phyloP scores from a whole-genome alignment of 2,797 vertebrate genomes.

The Sebastes trivittatus region DNA sequence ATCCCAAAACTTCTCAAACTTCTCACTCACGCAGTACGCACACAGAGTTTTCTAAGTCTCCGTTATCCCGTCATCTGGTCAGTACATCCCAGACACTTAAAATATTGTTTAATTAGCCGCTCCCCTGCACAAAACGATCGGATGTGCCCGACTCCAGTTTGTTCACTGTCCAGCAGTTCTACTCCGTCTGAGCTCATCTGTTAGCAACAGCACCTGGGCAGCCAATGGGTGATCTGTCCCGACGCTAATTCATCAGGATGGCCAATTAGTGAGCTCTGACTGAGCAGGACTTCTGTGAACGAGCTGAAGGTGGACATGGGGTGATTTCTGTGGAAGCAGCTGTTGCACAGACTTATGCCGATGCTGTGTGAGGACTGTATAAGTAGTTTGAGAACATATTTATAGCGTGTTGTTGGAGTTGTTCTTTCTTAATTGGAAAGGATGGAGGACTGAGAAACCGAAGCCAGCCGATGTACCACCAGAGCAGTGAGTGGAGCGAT shows the following conservation, averaged over 20 bases:
- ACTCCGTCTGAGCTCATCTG: slow-evolving; percentile 47
- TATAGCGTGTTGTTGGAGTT: background rate
- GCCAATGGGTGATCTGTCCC: slow-evolving; percentile 47
- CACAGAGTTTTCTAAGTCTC: background rate
- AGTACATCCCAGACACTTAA: slow-evolving; percentile 7
- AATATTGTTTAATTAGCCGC: slow-evolving; percentile 30
- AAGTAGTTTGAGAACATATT: slow-evolving; percentile 8
- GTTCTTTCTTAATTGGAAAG: slow-evolving; percentile 21
- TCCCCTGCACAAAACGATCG: slow-evolving; percentile 16
- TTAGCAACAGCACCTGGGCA: slow-evolving; percentile 37
- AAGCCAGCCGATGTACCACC: background rate
- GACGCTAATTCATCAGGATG: slow-evolving; percentile 52
- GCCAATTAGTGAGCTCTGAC: slow-evolving; percentile 57
- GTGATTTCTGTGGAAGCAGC: slow-evolving; percentile 31
- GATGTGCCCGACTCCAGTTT: slow-evolving; percentile 7
- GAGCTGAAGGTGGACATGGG: slow-evolving; percentile 14
- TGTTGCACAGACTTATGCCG: slow-evolving; percentile 11
- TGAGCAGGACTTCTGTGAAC: slow-evolving; percentile 32
- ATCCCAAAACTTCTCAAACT: background rate
- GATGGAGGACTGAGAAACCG: background rate
- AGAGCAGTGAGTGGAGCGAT: background rate
- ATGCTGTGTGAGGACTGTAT: background rate
- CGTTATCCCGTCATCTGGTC: background rate
- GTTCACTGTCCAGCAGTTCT: slow-evolving; percentile 39
- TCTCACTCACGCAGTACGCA: rapidly evolving